Percentiles rank a stretch among this genome's conserved stretches.
Evolutionary conservation across 2,888 invertebrate genomes (phyloP).

Genomic region (Synanthedon vespiformis): DNA sequence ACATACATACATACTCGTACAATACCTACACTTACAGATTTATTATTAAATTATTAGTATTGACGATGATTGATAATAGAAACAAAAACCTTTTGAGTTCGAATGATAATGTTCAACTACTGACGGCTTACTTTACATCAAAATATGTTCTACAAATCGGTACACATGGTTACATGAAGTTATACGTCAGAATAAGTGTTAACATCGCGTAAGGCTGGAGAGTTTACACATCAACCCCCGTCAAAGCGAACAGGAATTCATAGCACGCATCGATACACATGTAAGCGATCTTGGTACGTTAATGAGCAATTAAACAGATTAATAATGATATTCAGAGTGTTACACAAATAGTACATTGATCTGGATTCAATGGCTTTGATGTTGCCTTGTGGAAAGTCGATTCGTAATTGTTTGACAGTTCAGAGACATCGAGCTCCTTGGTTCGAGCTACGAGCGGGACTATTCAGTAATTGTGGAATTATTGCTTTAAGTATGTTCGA

Average conservation of each 20-base stretch:
- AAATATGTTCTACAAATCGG: too few species aligned
- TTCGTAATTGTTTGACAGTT: constrained; percentile 52
- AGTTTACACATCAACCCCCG: constrained; percentile 16
- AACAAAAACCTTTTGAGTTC: too few species aligned
- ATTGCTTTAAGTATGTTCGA: too few species aligned
- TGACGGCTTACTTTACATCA: too few species aligned
- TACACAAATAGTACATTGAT: constrained; percentile 51
- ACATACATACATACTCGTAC: too few species aligned
- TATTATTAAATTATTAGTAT: too few species aligned
- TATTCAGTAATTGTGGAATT: neutral
- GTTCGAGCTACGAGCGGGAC: neutral
- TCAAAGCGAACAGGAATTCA: constrained; percentile 43
- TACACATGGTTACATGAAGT: neutral
- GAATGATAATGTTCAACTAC: too few species aligned
- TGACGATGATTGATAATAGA: too few species aligned
- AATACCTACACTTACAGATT: too few species aligned
- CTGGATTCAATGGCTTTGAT: constrained; percentile 49
- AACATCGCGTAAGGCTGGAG: constrained; percentile 8
- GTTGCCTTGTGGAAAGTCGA: constrained; percentile 37
- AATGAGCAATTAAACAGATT: constrained; percentile 68
- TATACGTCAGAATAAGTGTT: constrained; percentile 3
- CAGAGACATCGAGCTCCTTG: constrained; percentile 25
- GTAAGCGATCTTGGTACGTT: constrained; percentile 41
- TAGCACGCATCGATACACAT: constrained; percentile 48
- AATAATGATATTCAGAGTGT: constrained; percentile 58